A percentile compares a stretch with the other conserved stretches of the same genome.
Evolutionary conservation across 2,888 invertebrate species (phyloP).

Genomic region (Drosophila koepferae): DNA sequence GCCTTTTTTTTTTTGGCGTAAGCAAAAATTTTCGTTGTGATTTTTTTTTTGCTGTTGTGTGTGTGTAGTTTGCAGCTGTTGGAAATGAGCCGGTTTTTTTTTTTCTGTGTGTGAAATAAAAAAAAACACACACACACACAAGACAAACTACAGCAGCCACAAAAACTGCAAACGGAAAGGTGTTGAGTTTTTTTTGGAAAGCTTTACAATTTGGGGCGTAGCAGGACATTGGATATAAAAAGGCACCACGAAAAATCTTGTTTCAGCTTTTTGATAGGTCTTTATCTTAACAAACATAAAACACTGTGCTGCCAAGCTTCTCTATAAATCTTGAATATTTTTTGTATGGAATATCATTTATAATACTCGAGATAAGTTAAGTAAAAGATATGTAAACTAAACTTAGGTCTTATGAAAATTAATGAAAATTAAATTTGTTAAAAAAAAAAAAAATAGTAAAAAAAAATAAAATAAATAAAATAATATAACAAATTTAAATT

Average conservation of each 20-base stretch:
- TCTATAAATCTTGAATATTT: background rate
- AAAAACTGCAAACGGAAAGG: conserved; percentile 18
- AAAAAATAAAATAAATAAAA: background rate
- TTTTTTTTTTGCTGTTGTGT: conserved; percentile 41
- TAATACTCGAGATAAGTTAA: background rate
- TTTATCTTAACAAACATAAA: conserved; percentile 13
- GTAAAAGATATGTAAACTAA: background rate
- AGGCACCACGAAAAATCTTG: background rate
- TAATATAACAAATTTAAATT: background rate
- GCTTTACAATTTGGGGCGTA: conserved; percentile 18
- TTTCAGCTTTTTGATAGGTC: conserved; percentile 2
- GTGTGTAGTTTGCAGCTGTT: conserved; percentile 64
- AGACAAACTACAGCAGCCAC: conserved; percentile 2
- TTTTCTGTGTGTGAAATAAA: conserved; percentile 20
- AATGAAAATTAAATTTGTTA: background rate
- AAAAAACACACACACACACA: background rate
- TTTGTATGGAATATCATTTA: background rate
- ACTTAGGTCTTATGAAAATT: background rate
- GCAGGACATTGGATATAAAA: conserved; percentile 14
- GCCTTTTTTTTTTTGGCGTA: conserved; percentile 40
- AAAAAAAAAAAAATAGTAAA: too few relatives aligned
- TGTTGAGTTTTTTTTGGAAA: conserved; percentile 7
- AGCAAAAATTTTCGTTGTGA: conserved; percentile 40
- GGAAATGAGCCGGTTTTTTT: conserved; percentile 63
- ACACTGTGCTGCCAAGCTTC: background rate